Percentiles rank a stretch among this genome's conserved stretches.
Evolutionary conservation across 2,888 invertebrate species (phyloP).

Genomic region (Macroteleia sp.): DNA sequence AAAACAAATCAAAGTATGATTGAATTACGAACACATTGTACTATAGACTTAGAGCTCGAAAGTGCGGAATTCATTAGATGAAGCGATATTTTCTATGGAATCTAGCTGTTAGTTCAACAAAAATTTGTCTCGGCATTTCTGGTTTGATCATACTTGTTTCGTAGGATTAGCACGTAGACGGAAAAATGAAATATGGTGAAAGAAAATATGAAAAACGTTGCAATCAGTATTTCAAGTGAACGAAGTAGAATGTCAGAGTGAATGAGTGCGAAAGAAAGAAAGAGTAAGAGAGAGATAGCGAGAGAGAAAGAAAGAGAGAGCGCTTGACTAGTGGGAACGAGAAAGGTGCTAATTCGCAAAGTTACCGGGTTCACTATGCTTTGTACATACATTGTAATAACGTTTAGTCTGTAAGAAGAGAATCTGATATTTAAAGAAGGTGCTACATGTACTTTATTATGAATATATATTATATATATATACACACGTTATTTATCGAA

Average conservation of each 20-base stretch:
- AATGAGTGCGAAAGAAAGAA: conserved; percentile 14
- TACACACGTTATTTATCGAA: conserved; percentile 59
- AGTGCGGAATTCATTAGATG: conserved; percentile 42
- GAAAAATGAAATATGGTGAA: conserved; percentile 10
- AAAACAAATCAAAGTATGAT: conserved; percentile 59
- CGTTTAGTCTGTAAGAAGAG: conserved; percentile 57
- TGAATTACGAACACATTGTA: conserved; percentile 56
- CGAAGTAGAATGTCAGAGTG: conserved; percentile 2
- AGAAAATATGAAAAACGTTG: conserved; percentile 26
- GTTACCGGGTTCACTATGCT: too few species aligned
- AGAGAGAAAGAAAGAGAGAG: conserved; percentile 24
- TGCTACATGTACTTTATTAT: conserved; percentile 62
- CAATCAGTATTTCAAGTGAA: conserved; percentile 58
- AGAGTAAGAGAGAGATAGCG: conserved; percentile 22
- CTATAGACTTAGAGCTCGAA: conserved; percentile 40
- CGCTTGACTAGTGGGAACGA: too few species aligned
- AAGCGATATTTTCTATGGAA: conserved; percentile 53
- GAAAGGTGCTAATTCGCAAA: too few species aligned
- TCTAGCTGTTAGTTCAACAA: conserved; percentile 38
- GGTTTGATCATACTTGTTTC: conserved; percentile 62
- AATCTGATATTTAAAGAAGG: conserved; percentile 62
- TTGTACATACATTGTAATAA: too few species aligned
- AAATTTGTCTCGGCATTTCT: conserved; percentile 49
- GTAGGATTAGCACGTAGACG: conserved; percentile 41
- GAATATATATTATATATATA: conserved; percentile 36